Base-by-base conservation (phyloP, 2,113 vertebrate genomes). In the Dryoscopus gambensis region DNA sequence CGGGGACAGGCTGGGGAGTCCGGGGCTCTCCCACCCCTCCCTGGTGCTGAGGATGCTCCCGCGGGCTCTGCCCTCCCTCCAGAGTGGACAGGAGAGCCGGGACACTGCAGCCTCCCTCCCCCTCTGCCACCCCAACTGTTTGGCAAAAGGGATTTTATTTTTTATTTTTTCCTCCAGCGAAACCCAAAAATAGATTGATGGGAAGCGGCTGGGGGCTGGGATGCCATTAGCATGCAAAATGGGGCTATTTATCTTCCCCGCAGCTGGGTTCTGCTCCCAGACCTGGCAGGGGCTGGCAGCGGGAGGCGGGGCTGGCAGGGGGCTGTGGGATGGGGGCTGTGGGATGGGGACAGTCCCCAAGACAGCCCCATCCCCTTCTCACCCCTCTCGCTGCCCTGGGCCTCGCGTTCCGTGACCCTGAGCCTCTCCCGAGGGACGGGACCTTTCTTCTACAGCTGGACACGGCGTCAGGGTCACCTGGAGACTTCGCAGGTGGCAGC, bases 111-210 rank as follows among this genome's bases (percentile, higher is more conserved):
- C 71, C 30, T 70, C 52, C 69, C 35, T 70, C 17, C 55, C 30
- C 12, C 8, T 20, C 37, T 60, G 6, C 28, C 81, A 70, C 47
- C 50, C 74, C 50, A 42, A 76, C 55, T 3, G 23, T 80, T 93
- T 63, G 78, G 81, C 87, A 83, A 65, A 84, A 60, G 25, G 17
- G 37, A 52, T 78, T 57, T 67, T 27, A 13, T 50, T 64, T 23
- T 84, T 56, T 15, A 35, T 33, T 27, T 56, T 65, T n/a, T 31
- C 3, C 77, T 70, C 89, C 46, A 57, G 31, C 50, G 2, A 84
- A 90, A 73, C 70, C 86, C 95, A 94, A 97, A 95, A 96, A 97
- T 97, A 96, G 87, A 90, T 90, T 84, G 80, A 84, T 90, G 87
- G 79, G 64, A 90, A 90, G 71, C 7, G 87, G 79, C 79, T 77